Percentiles rank a stretch among this genome's conserved stretches.
These are phyloP conservation scores for Lytechinus pictus DNA, from an alignment of 35 echinoderm and acorn worm genomes.

Conservation along the genomic window DNA sequence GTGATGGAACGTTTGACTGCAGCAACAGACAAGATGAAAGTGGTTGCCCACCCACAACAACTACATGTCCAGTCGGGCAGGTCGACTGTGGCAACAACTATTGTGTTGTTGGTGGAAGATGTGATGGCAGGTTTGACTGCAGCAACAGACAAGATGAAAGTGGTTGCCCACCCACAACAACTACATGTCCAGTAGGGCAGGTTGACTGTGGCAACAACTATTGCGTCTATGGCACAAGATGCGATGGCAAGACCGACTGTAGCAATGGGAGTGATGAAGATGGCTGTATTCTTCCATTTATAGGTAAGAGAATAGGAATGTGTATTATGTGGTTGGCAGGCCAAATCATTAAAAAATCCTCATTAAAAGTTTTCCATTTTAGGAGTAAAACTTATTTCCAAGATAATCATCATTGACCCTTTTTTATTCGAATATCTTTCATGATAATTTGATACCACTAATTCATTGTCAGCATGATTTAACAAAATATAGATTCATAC, in stretches of 20 bases:
- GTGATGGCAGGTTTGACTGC: background rate
- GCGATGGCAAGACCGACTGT: background rate
- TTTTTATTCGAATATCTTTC: too few species aligned
- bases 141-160: background rate
- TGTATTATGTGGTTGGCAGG: background rate
- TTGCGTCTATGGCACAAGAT: background rate
- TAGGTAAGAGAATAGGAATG: background rate
- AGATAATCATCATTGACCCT: too few species aligned
- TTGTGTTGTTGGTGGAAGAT: background rate
- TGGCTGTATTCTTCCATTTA: background rate
- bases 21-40: constrained; percentile 4
- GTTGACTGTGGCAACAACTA: constrained; percentile 21
- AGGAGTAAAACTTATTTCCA: too few species aligned
- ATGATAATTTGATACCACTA: too few species aligned
- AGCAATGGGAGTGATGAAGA: background rate
- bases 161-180: background rate
- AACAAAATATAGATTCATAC: too few species aligned
- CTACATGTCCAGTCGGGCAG: background rate
- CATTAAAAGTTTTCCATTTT: background rate
- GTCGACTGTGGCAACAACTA: constrained; percentile 27
- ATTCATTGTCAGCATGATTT: too few species aligned
- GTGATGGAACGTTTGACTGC: background rate
- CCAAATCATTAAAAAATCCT: background rate
- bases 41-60: background rate
- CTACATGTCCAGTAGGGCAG: background rate